phyloP scores from a whole-genome alignment of 2,888 invertebrate species.

The Apodemia mormo region DNA sequence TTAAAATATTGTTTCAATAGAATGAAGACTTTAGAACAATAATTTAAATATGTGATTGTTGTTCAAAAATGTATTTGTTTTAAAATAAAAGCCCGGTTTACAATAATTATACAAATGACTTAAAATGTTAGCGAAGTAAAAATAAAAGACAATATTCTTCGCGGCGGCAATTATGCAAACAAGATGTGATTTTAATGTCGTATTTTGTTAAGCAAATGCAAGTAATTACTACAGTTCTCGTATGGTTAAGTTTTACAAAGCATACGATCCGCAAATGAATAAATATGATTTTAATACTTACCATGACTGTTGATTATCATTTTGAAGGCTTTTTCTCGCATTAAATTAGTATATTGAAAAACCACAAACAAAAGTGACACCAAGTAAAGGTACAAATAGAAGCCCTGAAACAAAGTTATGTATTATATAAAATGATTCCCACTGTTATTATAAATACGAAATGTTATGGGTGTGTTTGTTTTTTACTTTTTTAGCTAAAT shows the following conservation, averaged over 20 bases:
- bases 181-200: slow-evolving; percentile 80
- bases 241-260: slow-evolving; percentile 37
- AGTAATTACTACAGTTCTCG: slow-evolving; percentile 60
- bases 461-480: too few species aligned
- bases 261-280: slow-evolving; percentile 20
- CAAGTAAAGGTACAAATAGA: slow-evolving; percentile 90
- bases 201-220: slow-evolving; percentile 77
- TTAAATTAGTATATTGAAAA: slow-evolving; percentile 85
- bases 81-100: slow-evolving; percentile 42
- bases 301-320: slow-evolving; percentile 80
- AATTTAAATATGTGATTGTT: too few species aligned
- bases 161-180: slow-evolving; percentile 74
- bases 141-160: slow-evolving; percentile 72
- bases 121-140: slow-evolving; percentile 67
- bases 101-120: slow-evolving; percentile 61
- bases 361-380: slow-evolving; percentile 89
- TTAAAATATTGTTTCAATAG: too few species aligned
- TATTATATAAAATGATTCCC: neutral
- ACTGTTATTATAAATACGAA: too few species aligned
- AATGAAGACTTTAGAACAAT: too few species aligned
- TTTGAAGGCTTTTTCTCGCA: slow-evolving; percentile 84
- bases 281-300: slow-evolving; percentile 44
- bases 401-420: slow-evolving; percentile 82
- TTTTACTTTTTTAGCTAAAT: too few species aligned
- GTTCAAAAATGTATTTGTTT: neutral